phyloP scores from a whole-genome alignment of 1,140 invertebrate species.

The Cepaea nemoralis region DNA sequence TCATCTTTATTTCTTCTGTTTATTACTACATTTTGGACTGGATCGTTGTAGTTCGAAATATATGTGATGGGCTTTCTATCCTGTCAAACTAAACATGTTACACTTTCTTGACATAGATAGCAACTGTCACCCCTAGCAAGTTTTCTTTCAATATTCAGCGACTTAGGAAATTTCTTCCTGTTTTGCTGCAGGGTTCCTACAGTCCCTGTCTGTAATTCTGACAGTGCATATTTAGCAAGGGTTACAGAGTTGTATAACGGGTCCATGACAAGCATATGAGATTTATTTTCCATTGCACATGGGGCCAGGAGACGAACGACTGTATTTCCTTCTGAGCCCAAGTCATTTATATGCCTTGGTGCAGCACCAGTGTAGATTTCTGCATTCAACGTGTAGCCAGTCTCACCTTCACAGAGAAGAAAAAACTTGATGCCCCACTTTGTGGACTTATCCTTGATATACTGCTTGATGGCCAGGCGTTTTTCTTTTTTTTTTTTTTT shows the following conservation, averaged over 20 bases:
- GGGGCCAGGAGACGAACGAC: too few relatives aligned
- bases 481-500: too few relatives aligned
- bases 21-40: constrained; percentile 5
- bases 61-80: neutral
- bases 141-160: neutral
- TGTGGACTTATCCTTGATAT: too few relatives aligned
- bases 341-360: neutral
- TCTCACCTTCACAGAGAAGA: neutral
- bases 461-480: too few relatives aligned
- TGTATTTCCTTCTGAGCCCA: neutral
- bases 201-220: neutral
- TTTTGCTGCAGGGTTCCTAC: constrained; percentile 9
- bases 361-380: constrained; percentile 4
- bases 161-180: neutral
- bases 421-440: constrained; percentile 5
- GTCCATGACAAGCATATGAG: too few relatives aligned
- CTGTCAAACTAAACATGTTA: too few relatives aligned
- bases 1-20: constrained; percentile 2
- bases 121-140: too few relatives aligned
- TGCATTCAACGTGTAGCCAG: neutral
- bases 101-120: too few relatives aligned
- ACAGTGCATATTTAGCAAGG: constrained; percentile 10
- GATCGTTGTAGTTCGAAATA: constrained; percentile 11
- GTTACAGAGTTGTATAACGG: neutral
- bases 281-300: too few relatives aligned